phyloP scores from a whole-genome alignment of 2,888 invertebrate species.

The Cryptocephalus moraei region DNA sequence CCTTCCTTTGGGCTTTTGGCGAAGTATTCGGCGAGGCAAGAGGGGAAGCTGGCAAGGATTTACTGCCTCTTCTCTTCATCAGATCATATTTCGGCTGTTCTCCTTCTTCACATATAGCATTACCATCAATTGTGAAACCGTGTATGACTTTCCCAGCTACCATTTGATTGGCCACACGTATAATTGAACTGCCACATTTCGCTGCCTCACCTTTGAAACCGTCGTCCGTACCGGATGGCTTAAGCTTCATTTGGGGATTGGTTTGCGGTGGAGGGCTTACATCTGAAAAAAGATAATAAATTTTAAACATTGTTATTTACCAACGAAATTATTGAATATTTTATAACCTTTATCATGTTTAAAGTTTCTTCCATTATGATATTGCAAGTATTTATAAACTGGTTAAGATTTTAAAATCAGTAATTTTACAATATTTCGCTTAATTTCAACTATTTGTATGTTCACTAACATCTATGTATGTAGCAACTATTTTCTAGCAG shows the following conservation, averaged over 20 bases:
- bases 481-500: too few species aligned
- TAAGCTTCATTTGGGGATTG: slow-evolving; percentile 25
- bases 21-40: slow-evolving; percentile 50
- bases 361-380: too few species aligned
- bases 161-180: slow-evolving; percentile 50
- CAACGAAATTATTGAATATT: not conserved
- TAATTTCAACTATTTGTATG: too few species aligned
- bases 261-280: slow-evolving; percentile 11
- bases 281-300: slow-evolving; percentile 8
- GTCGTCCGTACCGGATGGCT: slow-evolving; percentile 59
- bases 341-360: too few species aligned
- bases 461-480: too few species aligned
- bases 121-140: slow-evolving; percentile 28
- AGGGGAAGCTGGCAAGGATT: slow-evolving; percentile 61
- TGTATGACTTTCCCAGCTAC: slow-evolving; percentile 36
- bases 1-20: slow-evolving; percentile 44
- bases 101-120: not conserved
- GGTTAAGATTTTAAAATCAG: too few species aligned
- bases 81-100: slow-evolving; percentile 30
- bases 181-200: slow-evolving; percentile 56
- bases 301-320: not conserved
- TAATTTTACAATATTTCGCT: too few species aligned
- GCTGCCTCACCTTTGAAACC: slow-evolving; percentile 60
- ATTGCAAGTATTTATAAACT: too few species aligned
- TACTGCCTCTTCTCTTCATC: slow-evolving; percentile 51